phyloP scores from a whole-genome alignment of 2,113 vertebrate genomes.

The Polypterus bichir region DNA sequence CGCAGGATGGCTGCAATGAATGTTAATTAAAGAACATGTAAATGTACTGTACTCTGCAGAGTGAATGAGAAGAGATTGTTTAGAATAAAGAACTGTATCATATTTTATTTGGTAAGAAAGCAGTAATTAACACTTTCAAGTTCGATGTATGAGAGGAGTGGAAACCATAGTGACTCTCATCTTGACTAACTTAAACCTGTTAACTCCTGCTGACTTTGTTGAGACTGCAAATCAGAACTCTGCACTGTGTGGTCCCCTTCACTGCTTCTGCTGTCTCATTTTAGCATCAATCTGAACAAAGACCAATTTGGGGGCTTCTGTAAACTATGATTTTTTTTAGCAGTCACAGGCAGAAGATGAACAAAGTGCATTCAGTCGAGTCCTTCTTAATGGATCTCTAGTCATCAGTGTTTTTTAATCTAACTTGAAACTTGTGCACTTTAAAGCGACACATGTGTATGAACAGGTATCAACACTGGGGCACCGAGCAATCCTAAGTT shows the following conservation, averaged over 20 bases:
- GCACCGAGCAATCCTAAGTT: too few species aligned
- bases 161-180: constrained; percentile 2
- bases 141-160: constrained; percentile 14
- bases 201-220: constrained; percentile 13
- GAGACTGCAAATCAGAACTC: constrained; percentile 5
- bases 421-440: too few species aligned
- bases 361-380: too few species aligned
- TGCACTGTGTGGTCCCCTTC: constrained; percentile 2
- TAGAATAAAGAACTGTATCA: neutral
- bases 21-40: too few species aligned
- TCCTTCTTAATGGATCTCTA: too few species aligned
- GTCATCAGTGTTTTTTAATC: too few species aligned
- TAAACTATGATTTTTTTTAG: constrained; percentile 53
- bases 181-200: constrained; percentile 10
- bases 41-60: too few species aligned
- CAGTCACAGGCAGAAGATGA: constrained; percentile 50
- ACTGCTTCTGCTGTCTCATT: neutral
- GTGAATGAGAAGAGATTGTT: too few species aligned
- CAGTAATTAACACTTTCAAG: constrained; percentile 13
- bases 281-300: constrained; percentile 15
- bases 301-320: constrained; percentile 45
- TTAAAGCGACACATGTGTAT: too few species aligned
- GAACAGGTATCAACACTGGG: too few species aligned
- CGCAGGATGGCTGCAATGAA: too few species aligned
- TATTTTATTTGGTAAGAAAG: constrained; percentile 6